Evolutionary conservation across 2,797 vertebrate genomes (phyloP), one percentile per base, ranked within the genome.

Genomic region (Pseudomugil gertrudae): DNA sequence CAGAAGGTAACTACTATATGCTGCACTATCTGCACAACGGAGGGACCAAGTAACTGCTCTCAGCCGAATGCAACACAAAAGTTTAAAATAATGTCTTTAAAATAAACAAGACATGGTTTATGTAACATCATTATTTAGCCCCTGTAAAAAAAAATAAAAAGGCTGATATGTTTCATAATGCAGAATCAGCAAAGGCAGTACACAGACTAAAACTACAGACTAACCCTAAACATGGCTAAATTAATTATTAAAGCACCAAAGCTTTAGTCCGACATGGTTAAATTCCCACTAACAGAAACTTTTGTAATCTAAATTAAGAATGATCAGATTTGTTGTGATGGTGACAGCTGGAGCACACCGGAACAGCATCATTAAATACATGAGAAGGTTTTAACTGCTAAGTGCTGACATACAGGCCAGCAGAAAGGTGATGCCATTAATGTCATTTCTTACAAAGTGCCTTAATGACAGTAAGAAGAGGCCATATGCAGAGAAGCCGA

Each of bases 341-440:
- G 76, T 63, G 87, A 90, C 91, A 92, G 89, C 86, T 90, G 88
- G 84, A 73, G 84, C 77, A 65, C 71, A 76, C 74, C 79, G 76
- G 57, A 66, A 62, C 47, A 56, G 68, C 66, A 57, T 23, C 23
- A 6, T 72, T 51, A 85, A 63, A 65, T 66, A 72, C 56, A 70
- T 45, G 69, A 59, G 51, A 62, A 19, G 45, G 50, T 55, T 32
- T 53, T 27, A 63, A 30, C 50, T 36, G 11, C 66, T 1, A 8
- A 32, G 76, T 69, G 64, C 57, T 56, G 60, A 75, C 33, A 60
- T 32, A 38, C 52, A 47, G 72, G 69, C 72, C 59, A 9, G 62
- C 32, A 38, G 82, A 71, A 84, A 86, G 81, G 79, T 80, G 76
- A 50, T 45, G 69, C 21, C 72, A 76, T 76, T 68, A 81, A 80